A percentile compares a stretch with the other conserved stretches of the same genome.
These are phyloP conservation scores for Eustalomyia histrio DNA, from an alignment of 2,888 invertebrate species.

Conservation along the genomic window DNA sequence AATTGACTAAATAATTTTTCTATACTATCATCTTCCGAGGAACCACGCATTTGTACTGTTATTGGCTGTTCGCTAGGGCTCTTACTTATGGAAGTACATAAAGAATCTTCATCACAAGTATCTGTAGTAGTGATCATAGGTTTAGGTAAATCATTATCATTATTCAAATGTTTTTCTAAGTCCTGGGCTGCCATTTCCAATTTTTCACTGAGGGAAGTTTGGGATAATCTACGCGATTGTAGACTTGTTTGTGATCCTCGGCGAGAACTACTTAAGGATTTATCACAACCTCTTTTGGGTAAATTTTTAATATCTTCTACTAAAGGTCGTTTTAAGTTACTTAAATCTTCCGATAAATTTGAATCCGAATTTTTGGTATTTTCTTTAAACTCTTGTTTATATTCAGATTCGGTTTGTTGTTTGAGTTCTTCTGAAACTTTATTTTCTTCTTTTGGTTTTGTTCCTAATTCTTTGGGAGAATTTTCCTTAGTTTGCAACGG, in stretches of 20 bases:
- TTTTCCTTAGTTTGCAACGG: background rate
- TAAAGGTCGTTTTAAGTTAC: constrained; percentile 49
- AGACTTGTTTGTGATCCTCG: constrained; percentile 73
- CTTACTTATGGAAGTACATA: constrained; percentile 75
- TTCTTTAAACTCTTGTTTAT: no score
- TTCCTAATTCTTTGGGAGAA: background rate
- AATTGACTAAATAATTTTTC: constrained; percentile 77
- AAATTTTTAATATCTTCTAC: constrained; percentile 75
- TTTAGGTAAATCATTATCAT: constrained; percentile 7
- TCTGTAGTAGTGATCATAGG: constrained; percentile 51
- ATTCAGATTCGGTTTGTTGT: background rate
- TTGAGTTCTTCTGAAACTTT: background rate
- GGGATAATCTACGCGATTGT: constrained; percentile 69
- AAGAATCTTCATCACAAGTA: constrained; percentile 70
- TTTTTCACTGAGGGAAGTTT: constrained; percentile 70
- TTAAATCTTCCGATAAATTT: background rate
- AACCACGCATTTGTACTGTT: constrained; percentile 73
- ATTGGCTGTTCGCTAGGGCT: constrained; percentile 74
- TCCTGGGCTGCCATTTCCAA: constrained; percentile 61
- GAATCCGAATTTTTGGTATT: background rate
- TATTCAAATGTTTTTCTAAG: constrained; percentile 42
- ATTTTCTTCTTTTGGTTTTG: background rate
- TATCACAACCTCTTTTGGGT: constrained; percentile 75
- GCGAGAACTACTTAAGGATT: constrained; percentile 72
- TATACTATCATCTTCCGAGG: constrained; percentile 78